A percentile compares a stretch with the other conserved stretches of the same genome.
Conservation (phyloP, 1,140 invertebrate species). For the Cherax quadricarinatus region DNA sequence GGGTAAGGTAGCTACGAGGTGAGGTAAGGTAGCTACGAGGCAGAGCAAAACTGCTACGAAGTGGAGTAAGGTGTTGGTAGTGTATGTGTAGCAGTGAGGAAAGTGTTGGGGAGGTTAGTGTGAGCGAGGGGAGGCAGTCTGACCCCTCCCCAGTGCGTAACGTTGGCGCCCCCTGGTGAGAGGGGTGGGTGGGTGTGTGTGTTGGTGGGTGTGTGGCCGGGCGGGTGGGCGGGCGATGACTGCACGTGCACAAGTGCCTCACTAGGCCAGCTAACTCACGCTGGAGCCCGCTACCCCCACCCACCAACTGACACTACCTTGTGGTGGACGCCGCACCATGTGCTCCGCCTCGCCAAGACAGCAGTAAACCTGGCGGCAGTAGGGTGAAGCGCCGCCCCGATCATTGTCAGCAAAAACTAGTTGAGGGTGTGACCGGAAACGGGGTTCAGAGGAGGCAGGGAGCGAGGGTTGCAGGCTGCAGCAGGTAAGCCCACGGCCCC, state of each 20-base stretch:
- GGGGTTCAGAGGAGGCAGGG: slow-evolving; percentile 48
- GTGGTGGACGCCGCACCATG: background rate
- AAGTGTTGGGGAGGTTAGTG: background rate
- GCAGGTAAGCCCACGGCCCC: slow-evolving; percentile 57
- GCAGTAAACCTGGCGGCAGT: background rate
- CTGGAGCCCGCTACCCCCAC: background rate
- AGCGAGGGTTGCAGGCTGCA: slow-evolving; percentile 16
- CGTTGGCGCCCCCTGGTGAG: background rate
- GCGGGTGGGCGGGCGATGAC: background rate
- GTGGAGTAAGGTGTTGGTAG: background rate
- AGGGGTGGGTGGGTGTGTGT: too few relatives aligned
- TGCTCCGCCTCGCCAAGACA: background rate
- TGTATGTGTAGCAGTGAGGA: background rate
- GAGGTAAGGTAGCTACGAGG: background rate
- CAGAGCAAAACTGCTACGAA: background rate
- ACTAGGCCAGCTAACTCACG: slow-evolving; percentile 27
- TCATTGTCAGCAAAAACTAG: slow-evolving; percentile 54
- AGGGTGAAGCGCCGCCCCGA: slow-evolving; percentile 36
- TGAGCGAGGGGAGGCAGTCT: background rate
- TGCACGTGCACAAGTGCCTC: slow-evolving; percentile 29
- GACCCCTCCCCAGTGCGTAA: background rate
- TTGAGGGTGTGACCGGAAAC: slow-evolving; percentile 65
- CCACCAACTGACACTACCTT: background rate
- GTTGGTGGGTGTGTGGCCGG: too few relatives aligned
- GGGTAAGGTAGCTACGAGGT: too few relatives aligned